Evolutionary conservation across 2,113 vertebrate genomes (phyloP), one percentile per base, ranked within the genome.

Genomic region (Forbesichthys papilliferus): DNA sequence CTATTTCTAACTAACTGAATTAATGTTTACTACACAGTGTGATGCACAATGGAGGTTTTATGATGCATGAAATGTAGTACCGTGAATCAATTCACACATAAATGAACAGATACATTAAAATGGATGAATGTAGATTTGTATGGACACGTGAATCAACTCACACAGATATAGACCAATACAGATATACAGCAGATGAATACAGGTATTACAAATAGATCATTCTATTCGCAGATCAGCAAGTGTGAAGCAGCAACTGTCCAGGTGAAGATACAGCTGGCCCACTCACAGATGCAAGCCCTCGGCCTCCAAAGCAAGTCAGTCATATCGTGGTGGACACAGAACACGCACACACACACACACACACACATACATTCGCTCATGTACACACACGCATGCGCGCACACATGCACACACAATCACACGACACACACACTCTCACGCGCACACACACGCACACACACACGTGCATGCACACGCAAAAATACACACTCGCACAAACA

Each of bases 211-310:
- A 27, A 27, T 3, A 27, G 27, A 27, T 1, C 8, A 1, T 4
- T 27, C 16, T 61, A n/a, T 61, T 34, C 36, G 1, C 64, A 87
- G 85, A 81, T 87, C 57, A n/a, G 36, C 0, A 63, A 67, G 0
- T 12, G 69, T 61, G 68, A 75, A 62, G 67, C 58, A 0, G 49
- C 27, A 9, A 61, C 62, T 51, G 71, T 66, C n/a, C 49, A 71
- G 16, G 1, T 73, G 42, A 78, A 83, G 66, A 78, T 79, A 11
- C 71, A 75, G 69, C 18, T 80, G 54, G 65, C 75, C 16, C 9
- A 0, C 11, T 65, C 70, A 27, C 70, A 83, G 27, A 73, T 79
- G n/a, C 13, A 3, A 1, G 3, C 42, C 52, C 60, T 13, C 0
- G 0, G 77, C 59, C 61, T 84, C 33, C 71, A 3, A 1, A 0